Base-by-base conservation (phyloP, 1,140 invertebrate genomes). In the Vanessa atalanta region DNA sequence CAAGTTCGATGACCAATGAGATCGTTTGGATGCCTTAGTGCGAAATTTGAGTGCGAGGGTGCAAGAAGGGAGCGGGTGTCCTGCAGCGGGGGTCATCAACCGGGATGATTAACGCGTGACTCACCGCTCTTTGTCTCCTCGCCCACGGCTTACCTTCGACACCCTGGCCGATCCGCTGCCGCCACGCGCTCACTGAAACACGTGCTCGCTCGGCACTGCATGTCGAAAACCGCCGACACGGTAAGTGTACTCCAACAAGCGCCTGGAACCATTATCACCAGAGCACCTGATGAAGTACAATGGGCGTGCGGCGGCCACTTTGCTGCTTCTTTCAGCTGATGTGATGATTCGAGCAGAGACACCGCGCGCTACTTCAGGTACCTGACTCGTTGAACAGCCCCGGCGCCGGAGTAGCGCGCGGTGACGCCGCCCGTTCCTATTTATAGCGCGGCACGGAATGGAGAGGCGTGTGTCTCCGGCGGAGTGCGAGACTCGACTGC, bases 261-360 rank as follows among this genome's bases (percentile, higher is more conserved):
- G 97, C 97, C 97, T 97, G 97, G 97, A 97, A 95, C 93, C 84
- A 86, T 93, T 91, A 94, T 94, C 94, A 97, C 97, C 97, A 98
- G 97, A 98, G 97, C 97, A 98, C 97, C 97, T 98, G 97, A 98
- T 98, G 97, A 98, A 98, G 97, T 98, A 98, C 97, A 98, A 98
- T 97, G 96, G 96, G 97, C 96, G 97, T 97, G 96, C 95, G 95
- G 95, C 94, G 94, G 91, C 77, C 80, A 70, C 66, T 71, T 73
- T 60, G 63, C 23, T 9, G 26, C 43, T 37, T 57, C 16, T 72
- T 23, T 67, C 68, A 14, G 26, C 68, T 37, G 37, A 12, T 23
- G 67, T 47, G 73, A 75, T 68, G 72, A 50, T 76, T 13, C 23
- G 69, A 86, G 88, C 82, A 85, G 88, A 85, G 94, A 94, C 96